Evolutionary conservation across 2,797 vertebrate species (phyloP).

Genomic region (Pangasius krempfi): DNA sequence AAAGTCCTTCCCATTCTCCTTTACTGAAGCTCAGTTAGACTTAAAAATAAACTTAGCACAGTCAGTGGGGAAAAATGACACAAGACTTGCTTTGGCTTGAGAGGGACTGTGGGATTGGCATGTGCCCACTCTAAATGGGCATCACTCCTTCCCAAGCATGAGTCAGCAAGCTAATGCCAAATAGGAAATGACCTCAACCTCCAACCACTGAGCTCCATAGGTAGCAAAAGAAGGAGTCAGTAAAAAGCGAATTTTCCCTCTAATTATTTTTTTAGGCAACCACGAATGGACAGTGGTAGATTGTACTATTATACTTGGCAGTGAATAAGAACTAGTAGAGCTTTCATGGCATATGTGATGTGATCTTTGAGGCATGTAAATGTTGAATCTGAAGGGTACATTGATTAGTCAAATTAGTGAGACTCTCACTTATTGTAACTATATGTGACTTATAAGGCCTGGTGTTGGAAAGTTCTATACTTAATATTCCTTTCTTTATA

Average conservation of each 20-base stretch:
- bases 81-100: conserved; percentile 62
- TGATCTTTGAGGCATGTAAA: background rate
- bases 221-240: background rate
- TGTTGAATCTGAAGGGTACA: background rate
- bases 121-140: conserved; percentile 64
- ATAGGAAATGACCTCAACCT: conserved; percentile 30
- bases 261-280: conserved; percentile 13
- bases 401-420: background rate
- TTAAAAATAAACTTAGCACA: conserved; percentile 67
- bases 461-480: background rate
- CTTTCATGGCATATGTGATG: background rate
- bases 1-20: conserved; percentile 38
- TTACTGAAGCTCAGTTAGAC: conserved; percentile 64
- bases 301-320: background rate
- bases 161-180: conserved; percentile 36
- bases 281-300: background rate
- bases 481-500: background rate
- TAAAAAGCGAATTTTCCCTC: background rate
- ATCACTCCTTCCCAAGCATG: conserved; percentile 56
- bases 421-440: background rate
- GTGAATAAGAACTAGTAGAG: background rate
- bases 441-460: background rate
- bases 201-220: background rate
- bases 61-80: conserved; percentile 68
- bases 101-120: conserved; percentile 67